Conservation (phyloP, 2,888 invertebrate species). For the Acleris emargana region DNA sequence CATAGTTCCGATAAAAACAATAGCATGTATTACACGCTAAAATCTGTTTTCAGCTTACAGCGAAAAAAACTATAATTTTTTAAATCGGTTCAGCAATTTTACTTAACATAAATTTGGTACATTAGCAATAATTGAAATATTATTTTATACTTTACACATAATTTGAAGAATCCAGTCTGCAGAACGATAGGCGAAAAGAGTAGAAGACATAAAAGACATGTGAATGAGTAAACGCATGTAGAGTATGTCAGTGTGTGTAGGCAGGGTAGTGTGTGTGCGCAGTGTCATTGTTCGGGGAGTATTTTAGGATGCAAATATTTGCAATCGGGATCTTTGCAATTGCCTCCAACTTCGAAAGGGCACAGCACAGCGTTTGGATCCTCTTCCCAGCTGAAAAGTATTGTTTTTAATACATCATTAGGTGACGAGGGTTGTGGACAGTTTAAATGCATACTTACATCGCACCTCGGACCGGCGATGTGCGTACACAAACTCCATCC, state of each 20-base stretch:
- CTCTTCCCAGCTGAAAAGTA: slow-evolving; percentile 74
- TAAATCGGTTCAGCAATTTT: not conserved
- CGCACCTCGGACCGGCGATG: slow-evolving; percentile 59
- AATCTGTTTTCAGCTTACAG: not conserved
- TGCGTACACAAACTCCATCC: slow-evolving; percentile 61
- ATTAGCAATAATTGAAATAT: slow-evolving; percentile 5
- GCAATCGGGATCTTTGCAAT: slow-evolving; percentile 80
- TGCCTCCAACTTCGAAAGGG: slow-evolving; percentile 78
- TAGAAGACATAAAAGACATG: slow-evolving; percentile 16
- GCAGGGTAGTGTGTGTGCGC: slow-evolving; percentile 43
- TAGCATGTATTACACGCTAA: not conserved
- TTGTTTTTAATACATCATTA: slow-evolving; percentile 44
- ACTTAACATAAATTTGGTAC: not conserved
- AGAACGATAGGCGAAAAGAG: slow-evolving; percentile 41
- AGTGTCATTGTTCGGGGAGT: slow-evolving; percentile 60
- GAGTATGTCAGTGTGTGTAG: slow-evolving; percentile 45
- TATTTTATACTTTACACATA: slow-evolving; percentile 75
- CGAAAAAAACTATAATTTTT: not conserved
- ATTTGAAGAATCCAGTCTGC: slow-evolving; percentile 59
- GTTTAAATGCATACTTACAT: slow-evolving; percentile 69
- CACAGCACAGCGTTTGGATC: slow-evolving; percentile 79
- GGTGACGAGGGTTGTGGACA: slow-evolving; percentile 48
- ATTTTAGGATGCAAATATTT: slow-evolving; percentile 74
- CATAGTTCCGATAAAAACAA: slow-evolving; percentile 1
- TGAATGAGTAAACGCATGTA: slow-evolving; percentile 41